These are phyloP conservation scores for Calephelis virginiensis DNA, from an alignment of 1,140 invertebrate species.

Conservation along the genomic window DNA sequence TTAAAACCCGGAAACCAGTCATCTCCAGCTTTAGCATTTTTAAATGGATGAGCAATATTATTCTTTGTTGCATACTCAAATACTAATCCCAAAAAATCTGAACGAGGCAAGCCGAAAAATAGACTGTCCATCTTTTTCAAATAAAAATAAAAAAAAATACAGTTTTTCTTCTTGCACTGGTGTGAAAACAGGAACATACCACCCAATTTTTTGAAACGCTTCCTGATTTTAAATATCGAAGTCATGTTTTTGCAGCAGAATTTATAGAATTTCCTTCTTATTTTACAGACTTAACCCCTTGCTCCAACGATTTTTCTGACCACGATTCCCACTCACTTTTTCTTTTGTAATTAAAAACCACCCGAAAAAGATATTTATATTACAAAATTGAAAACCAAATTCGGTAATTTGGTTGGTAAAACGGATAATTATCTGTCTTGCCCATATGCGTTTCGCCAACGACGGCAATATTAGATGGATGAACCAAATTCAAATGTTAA, in stretches of 20 bases:
- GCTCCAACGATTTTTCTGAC: slow-evolving; percentile 5
- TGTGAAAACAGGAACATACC: slow-evolving; percentile 13
- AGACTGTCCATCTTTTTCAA: slow-evolving; percentile 12
- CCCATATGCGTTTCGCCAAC: slow-evolving; percentile 6
- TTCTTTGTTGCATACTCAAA: slow-evolving; percentile 29
- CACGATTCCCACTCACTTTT: not conserved
- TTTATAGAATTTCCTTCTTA: slow-evolving; percentile 10
- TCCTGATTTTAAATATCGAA: slow-evolving; percentile 11
- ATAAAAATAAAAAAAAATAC: slow-evolving; percentile 16
- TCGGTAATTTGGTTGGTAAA: too few relatives aligned
- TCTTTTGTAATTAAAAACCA: too few relatives aligned
- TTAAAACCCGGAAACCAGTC: slow-evolving; percentile 42
- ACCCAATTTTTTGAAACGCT: slow-evolving; percentile 2
- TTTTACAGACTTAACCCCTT: slow-evolving; percentile 10
- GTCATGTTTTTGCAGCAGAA: slow-evolving; percentile 18
- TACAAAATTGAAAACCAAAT: not conserved
- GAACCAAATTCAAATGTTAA: too few relatives aligned
- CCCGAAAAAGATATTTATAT: not conserved
- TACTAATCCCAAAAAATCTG: slow-evolving; percentile 20
- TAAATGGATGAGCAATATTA: slow-evolving; percentile 38
- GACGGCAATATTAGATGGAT: not conserved
- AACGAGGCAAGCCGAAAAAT: slow-evolving; percentile 18
- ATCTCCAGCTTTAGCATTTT: slow-evolving; percentile 41
- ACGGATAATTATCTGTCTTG: not conserved
- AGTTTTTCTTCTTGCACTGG: slow-evolving; percentile 12